Evolutionary conservation across 2,888 invertebrate genomes (phyloP), one percentile per base, ranked within the genome.

Genomic region (Sceliomorpha sp.): DNA sequence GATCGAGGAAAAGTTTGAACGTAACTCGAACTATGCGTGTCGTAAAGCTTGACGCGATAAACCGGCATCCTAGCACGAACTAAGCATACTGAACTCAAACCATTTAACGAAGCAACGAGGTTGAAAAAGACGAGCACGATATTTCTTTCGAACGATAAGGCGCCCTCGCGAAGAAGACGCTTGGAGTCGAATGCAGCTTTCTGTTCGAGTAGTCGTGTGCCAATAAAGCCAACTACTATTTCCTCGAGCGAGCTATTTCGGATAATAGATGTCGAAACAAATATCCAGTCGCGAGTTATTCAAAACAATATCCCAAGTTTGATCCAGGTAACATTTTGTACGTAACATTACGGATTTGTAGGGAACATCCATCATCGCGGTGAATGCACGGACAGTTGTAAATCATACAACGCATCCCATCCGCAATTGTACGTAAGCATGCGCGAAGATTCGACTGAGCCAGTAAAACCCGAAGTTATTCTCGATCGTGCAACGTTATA

Each of bases 61-160:
- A 47, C 10, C 24, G 47, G 3, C 27, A 26, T 42, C 27, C 27
- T 42, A 12, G 9, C 7, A n/a, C 27, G 27, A 42, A 8, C 27
- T 24, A 47, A 17, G 29, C 36, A 36, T 10, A 7, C 9, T 1
- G 9, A 9, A 3, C 10, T 20, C 24, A 17, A 47, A 34, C 12
- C 8, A 47, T 12, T 34, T 17, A 34, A 32, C 24, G 20, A 47
- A 34, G 34, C 17, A 17, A 37, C 20, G 20, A 15, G 15, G 14
- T 45, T 31, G 14, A n/a, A 45, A 29, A 45, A 31, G 27, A 31
- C 45, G 29, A 27, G 27, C 27, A 26, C 42, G 13, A 45, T 42
- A 42, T 13, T 42, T 42, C 27, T 42, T 13, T 8, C 3, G 10
- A 8, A 27, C 27, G 42, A 26, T 14, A 27, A 26, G n/a, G 13